These are phyloP conservation scores for Metopia argyrocephala DNA, from an alignment of 2,888 invertebrate genomes.

Conservation along the genomic window DNA sequence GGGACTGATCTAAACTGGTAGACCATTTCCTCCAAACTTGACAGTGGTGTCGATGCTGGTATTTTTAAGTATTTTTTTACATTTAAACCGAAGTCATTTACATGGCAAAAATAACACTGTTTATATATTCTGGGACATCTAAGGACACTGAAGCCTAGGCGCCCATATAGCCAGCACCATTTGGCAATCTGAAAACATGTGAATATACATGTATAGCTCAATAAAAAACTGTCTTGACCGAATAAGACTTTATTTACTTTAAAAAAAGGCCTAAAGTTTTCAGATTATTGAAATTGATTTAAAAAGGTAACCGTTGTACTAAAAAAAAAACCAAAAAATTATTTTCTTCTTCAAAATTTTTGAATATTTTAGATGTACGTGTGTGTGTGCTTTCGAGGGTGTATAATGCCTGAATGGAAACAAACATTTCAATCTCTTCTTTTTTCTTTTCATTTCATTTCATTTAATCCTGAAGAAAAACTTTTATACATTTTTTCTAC, in stretches of 20 bases:
- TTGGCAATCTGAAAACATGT: no score
- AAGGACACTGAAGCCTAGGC: no score
- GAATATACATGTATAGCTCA: no score
- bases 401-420: background rate
- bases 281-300: slow-evolving; percentile 18
- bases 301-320: slow-evolving; percentile 4
- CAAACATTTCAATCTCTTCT: background rate
- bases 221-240: background rate
- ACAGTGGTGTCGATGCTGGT: no score
- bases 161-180: no score
- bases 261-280: background rate
- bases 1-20: no score
- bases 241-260: background rate
- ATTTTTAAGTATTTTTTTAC: no score
- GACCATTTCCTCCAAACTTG: no score
- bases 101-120: no score
- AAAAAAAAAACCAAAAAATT: background rate
- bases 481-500: background rate
- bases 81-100: no score
- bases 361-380: background rate
- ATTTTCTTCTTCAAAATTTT: background rate
- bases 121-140: no score
- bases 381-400: background rate
- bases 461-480: no score
- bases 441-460: background rate